Base-by-base conservation (phyloP, 2,797 vertebrate genomes). In the Choloepus didactylus region DNA sequence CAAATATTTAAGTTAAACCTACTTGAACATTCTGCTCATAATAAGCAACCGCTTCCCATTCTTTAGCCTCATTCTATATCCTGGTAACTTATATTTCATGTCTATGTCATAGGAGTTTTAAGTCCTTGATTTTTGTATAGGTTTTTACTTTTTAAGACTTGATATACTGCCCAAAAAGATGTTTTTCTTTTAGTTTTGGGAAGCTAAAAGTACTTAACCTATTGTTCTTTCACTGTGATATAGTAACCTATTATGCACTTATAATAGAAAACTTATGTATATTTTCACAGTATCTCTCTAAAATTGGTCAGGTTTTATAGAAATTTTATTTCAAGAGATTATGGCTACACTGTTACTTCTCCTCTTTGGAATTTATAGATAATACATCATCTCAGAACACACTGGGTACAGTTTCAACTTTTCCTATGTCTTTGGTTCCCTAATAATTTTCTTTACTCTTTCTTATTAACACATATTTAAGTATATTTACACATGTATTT, bases 281-380 rank as follows among this genome's bases (percentile, higher is more conserved):
- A 56, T 87, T 29, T 60, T 87, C 86, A 31, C 3, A 73, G 23
- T 66, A 41, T 62, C 4, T 59, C 59, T 90, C 56, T 60, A 93
- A 91, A 92, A 83, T 60, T 73, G 79, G 25, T 44, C 5, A 14
- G 51, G 35, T 67, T 9, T 62, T 54, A 5, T 87, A 64, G 29
- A 89, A 73, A 67, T 62, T 46, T 79, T 87, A 86, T 73, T 92
- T 72, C 76, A 73, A 54, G 6, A 27, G 29, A 79, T 87, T 83
- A 83, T 21, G 6, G 46, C 9, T 49, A 41, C 11, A 66, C 3
- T 73, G 18, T 35, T 82, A 72, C 15, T 2, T 82, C 54, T 77
- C 70, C 25, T 81, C 1, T 75, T 75, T 86, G 38, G 23, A 8
- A 60, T 60, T 77, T 89, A 49, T 66, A 66, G 19, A 29, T 64